Evolutionary conservation across 2,888 invertebrate species (phyloP), one percentile per base, ranked within the genome.

Genomic region (Osmoderma eremita): DNA sequence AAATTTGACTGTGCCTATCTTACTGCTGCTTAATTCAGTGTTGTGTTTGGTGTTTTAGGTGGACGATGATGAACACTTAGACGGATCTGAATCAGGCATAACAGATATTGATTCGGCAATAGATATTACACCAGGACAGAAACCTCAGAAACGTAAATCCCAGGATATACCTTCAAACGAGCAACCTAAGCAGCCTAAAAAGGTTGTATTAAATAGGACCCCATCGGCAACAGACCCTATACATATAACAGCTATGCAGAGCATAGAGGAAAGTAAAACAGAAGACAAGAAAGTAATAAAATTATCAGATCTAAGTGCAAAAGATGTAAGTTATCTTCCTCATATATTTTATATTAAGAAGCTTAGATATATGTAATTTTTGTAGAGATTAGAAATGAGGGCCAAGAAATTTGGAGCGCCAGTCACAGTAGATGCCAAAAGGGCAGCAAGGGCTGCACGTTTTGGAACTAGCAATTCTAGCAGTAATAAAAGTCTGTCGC

Each of bases 331-430:
- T 58, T 3, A 5, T 22, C 13, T 42, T 42, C 66, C n/a, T 54
- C 8, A 17, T 50, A 50, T 65, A 67, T 20, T 13, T 49, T 61
- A 61, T 66, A 38, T 48, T 67, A 36, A 53, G n/a, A n/a, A n/a
- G 71, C 51, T 65, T 69, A 51, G 65, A 69, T 69, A 54, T 70
- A 39, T 69, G 45, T 66, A 75, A 71, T 20, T 73, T 71, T 74
- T 75, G 67, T 67, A 86, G 85, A 86, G 90, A 70, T 78, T 93
- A 65, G 92, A 92, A 79, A 84, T 92, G 86, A 86, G 94, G 75
- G 93, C 93, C 1, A 92, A 92, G 76, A 89, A 93, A 76, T 94
- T 94, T 84, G 93, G 93, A 3, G 82, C 90, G 36, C 86, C 88
- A 12, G 54, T 75, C 24, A 80, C 87, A 61, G 87, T 86, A 53